Evolutionary conservation across 2,888 invertebrate species (phyloP).

Genomic region (Melieria picta): DNA sequence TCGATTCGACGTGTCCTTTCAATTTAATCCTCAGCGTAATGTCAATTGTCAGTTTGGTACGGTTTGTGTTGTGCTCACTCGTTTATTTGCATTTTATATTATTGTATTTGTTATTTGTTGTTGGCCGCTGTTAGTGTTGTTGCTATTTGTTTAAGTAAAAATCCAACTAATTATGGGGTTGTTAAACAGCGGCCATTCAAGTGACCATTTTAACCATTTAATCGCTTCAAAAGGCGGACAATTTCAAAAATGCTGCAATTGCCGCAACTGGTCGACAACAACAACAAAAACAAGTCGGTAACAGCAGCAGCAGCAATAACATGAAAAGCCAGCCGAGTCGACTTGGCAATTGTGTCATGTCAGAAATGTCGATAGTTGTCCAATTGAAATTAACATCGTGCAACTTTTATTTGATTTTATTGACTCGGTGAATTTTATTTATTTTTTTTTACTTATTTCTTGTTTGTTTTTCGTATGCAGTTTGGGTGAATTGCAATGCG

Average conservation of each 20-base stretch:
- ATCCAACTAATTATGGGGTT: constrained; percentile 48
- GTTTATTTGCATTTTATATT: constrained; percentile 27
- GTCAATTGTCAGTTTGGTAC: constrained; percentile 26
- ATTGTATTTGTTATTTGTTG: background rate
- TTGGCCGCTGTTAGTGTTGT: background rate
- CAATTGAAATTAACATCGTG: constrained; percentile 3
- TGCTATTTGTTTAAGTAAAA: constrained; percentile 44
- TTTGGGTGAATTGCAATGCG: no score
- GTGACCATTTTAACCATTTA: constrained; percentile 60
- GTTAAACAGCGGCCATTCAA: constrained; percentile 48
- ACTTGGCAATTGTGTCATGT: constrained; percentile 33
- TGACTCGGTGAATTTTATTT: background rate
- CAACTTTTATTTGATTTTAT: constrained; percentile 27
- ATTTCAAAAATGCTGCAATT: constrained; percentile 6
- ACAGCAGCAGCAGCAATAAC: no score
- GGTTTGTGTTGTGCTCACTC: constrained; percentile 6
- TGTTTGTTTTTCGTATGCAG: no score
- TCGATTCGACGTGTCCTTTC: constrained; percentile 17
- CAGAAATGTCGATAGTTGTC: constrained; percentile 10
- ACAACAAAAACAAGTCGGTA: no score
- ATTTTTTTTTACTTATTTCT: no score
- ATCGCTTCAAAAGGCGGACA: constrained; percentile 42
- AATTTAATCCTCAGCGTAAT: constrained; percentile 28
- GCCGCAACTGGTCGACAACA: no score
- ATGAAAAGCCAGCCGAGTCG: background rate